phyloP scores from a whole-genome alignment of 2,113 vertebrate species.

The Argyrosomus japonicus region DNA sequence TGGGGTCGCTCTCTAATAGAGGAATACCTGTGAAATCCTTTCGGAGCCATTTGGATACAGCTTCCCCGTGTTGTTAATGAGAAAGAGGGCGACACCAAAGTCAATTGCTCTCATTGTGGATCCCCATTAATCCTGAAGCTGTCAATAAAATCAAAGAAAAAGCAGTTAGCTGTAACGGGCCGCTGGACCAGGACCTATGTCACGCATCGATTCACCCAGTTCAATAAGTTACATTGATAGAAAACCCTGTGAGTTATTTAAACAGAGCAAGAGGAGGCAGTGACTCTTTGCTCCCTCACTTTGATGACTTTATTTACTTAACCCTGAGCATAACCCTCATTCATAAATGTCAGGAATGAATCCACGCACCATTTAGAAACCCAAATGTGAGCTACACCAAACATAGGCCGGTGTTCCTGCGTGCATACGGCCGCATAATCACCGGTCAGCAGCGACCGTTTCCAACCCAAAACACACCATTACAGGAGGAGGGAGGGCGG shows the following conservation, averaged over 20 bases:
- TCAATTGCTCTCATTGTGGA: conserved; percentile 62
- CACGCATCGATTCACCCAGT: conserved; percentile 64
- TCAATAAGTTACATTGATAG: conserved; percentile 74
- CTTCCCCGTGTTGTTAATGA: conserved; percentile 47
- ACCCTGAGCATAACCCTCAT: conserved; percentile 68
- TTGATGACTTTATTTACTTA: conserved; percentile 77
- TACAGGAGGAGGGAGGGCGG: conserved; percentile 33
- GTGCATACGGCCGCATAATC: conserved; percentile 53
- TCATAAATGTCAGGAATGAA: conserved; percentile 73
- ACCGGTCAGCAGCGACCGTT: conserved; percentile 61
- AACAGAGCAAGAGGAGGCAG: conserved; percentile 26
- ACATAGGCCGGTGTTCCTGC: conserved; percentile 59
- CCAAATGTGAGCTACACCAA: conserved; percentile 58
- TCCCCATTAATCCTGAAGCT: conserved; percentile 76
- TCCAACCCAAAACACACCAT: conserved; percentile 56
- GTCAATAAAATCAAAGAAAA: conserved; percentile 78
- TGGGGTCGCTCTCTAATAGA: not conserved
- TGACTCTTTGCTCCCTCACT: conserved; percentile 19
- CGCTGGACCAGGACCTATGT: conserved; percentile 66
- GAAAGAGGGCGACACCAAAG: conserved; percentile 46
- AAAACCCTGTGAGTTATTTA: conserved; percentile 57
- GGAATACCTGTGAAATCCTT: conserved; percentile 11
- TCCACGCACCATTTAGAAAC: conserved; percentile 60
- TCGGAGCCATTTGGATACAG: conserved; percentile 23
- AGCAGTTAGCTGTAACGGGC: conserved; percentile 73